Base-by-base conservation (phyloP, 2,888 invertebrate genomes). In the Phasia obesa region DNA sequence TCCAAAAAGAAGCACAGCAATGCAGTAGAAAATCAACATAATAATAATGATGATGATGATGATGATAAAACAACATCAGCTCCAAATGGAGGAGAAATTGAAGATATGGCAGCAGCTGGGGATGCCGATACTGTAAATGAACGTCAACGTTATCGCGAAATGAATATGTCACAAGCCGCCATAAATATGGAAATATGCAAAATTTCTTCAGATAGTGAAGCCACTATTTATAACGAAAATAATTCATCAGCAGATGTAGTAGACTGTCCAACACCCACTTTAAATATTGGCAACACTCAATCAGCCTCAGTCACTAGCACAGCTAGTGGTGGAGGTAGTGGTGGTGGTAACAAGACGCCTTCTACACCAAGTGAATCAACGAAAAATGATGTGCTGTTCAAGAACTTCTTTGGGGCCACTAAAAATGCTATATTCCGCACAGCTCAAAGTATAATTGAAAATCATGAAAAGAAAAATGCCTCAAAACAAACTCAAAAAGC, bases 371-470 rank as follows among this genome's bases (percentile, higher is more conserved):
- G 74, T 9, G 88, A 88, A 76, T 88, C 87, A 76, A 85, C 88
- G 23, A 91, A 91, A 62, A 91, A 91, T 79, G 91, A 91, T 85
- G 89, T 91, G 51, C 86, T 91, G n/a, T 91, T 92, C 47, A 92
- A 91, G 84, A 91, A 90, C 79, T 90, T 91, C 84, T 92, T 92
- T 74, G 91, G 91, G 25, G 91, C 91, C 69, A 92, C 92, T 2
- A 92, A 92, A 83, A 91, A 91, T 85, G 92, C 91, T 19, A 91
- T 92, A 11, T 92, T 91, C 71, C 91, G 92, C 35, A 92, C 92
- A 15, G 92, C 92, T n/a, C 92, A 92, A 76, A 91, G 91, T 84
- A 92, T 92, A 35, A 91, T 92, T 25, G 92, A 92, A 47, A 92
- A 92, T 82, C 92, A 92, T 65, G 92, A 92, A 82, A 92, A 91